Base-by-base conservation (phyloP, 2,888 invertebrate genomes). In the Baccha elongata region DNA sequence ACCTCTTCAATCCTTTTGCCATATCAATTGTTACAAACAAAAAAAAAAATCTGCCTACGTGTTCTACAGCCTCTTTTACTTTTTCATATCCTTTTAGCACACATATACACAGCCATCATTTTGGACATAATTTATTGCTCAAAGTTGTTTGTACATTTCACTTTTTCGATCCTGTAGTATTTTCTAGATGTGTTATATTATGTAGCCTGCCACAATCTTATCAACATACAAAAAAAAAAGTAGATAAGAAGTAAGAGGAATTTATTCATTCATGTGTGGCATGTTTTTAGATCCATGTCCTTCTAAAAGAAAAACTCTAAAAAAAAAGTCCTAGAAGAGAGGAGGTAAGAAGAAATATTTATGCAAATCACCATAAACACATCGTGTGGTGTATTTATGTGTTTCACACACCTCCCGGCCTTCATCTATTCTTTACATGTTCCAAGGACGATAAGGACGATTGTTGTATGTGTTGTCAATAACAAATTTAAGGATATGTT, bases 331-430 rank as follows among this genome's bases (percentile, higher is more conserved):
- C 42, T 72, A 55, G 46, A 11, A 10, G 7, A 13, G 17, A n/a
- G 19, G 58, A 15, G 6, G 40, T 19, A 15, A 26, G 15, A 11
- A 58, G 67, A 78, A 69, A 83, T 78, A 78, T 83, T 83, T 83
- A 78, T 83, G 83, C 76, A 83, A 83, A 83, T 83, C 83, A 83
- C 83, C 83, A 83, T 83, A 83, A 83, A 83, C 83, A 78, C 78
- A 83, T 83, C 67, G 64, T 83, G 78, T 52, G 83, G 83, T 78
- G 60, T 76, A 81, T 71, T 76, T 81, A 71, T 81, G 75, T 67
- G 52, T 81, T 52, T 64, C 78, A 44, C 62, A 78, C 72, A 78
- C 73, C 72, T 68, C 42, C n/a, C 60, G 48, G 42, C 29, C 50
- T 37, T 37, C 26, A 8, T 26, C 21, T 7, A 11, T 10, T 5